Percentiles rank a stretch among this genome's conserved stretches.
phyloP scores from a whole-genome alignment of 53 echinoderm and acorn worm genomes.

The Luidia sarsii region DNA sequence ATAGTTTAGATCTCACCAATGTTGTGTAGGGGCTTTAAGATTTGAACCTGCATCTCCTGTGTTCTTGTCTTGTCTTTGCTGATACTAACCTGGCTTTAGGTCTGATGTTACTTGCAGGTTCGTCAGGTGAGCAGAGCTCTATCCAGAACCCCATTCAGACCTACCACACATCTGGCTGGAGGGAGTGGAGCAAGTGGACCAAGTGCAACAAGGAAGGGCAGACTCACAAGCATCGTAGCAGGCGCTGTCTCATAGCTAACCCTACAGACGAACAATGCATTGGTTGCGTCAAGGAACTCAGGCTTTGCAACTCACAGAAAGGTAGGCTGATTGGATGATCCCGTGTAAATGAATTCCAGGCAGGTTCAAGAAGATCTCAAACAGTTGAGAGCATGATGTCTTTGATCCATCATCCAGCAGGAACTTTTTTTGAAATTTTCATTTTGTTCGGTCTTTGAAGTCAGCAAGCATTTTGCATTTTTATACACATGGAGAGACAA shows the following conservation, averaged over 20 bases:
- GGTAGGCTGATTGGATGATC: slow-evolving; percentile 56
- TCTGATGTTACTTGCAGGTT: slow-evolving; percentile 40
- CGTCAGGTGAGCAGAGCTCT: slow-evolving; percentile 37
- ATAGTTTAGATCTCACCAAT: too few relatives aligned
- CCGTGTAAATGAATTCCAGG: too few relatives aligned
- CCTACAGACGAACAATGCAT: slow-evolving; percentile 65
- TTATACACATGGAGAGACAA: too few relatives aligned
- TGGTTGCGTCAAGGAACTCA: slow-evolving; percentile 87
- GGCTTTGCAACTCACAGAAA: slow-evolving; percentile 58
- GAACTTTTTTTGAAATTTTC: too few relatives aligned
- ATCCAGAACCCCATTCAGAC: not conserved
- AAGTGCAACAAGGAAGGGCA: slow-evolving; percentile 67
- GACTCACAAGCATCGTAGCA: slow-evolving; percentile 77
- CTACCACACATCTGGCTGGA: slow-evolving; percentile 34
- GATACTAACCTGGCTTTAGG: slow-evolving; percentile 24
- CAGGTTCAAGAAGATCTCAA: too few relatives aligned
- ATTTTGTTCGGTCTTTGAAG: too few relatives aligned
- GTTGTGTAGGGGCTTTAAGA: too few relatives aligned
- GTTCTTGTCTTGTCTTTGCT: not conserved
- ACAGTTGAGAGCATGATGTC: too few relatives aligned
- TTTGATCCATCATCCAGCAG: too few relatives aligned
- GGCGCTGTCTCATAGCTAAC: slow-evolving; percentile 65
- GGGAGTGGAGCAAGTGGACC: slow-evolving; percentile 79
- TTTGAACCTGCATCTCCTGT: too few relatives aligned
- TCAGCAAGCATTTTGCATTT: too few relatives aligned